Percentiles rank a stretch among this genome's conserved stretches.
Conservation (phyloP, 2,797 vertebrate genomes). For the Pipistrellus nathusii region DNA sequence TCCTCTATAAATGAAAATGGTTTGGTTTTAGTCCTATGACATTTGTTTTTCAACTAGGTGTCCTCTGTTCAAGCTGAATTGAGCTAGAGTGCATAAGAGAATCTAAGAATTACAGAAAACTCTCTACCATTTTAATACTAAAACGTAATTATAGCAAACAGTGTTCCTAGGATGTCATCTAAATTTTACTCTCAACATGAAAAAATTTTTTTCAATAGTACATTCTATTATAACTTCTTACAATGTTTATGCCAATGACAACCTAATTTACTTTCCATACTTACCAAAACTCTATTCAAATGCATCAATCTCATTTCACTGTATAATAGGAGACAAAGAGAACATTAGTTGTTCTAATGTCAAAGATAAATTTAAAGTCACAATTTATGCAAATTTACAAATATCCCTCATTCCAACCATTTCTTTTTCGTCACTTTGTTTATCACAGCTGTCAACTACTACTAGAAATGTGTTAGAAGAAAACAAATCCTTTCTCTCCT, state of each 20-base stretch:
- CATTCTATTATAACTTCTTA: not conserved
- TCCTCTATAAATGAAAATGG: slow-evolving; percentile 51
- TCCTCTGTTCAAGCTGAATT: slow-evolving; percentile 10
- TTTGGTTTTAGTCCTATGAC: slow-evolving; percentile 23
- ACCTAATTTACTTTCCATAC: not conserved
- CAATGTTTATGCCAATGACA: not conserved
- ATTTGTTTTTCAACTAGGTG: slow-evolving; percentile 66
- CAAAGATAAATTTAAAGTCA: slow-evolving; percentile 29
- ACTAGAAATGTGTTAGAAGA: not conserved
- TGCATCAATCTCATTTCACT: not conserved
- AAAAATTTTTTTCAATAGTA: slow-evolving; percentile 11
- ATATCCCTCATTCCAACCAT: not conserved
- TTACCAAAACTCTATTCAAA: slow-evolving; percentile 20
- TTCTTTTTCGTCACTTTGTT: slow-evolving; percentile 14
- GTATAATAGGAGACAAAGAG: not conserved
- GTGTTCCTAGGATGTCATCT: slow-evolving; percentile 33
- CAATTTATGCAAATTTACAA: not conserved
- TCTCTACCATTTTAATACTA: not conserved
- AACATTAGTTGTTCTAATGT: slow-evolving; percentile 5
- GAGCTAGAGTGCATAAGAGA: slow-evolving; percentile 4
- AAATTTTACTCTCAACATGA: slow-evolving; percentile 2
- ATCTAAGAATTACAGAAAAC: slow-evolving; percentile 39
- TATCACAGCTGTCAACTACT: not conserved
- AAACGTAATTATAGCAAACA: slow-evolving; percentile 39
- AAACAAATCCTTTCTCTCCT: not conserved